Base-by-base conservation (phyloP, 2,113 vertebrate species). In the Desmodus rotundus region DNA sequence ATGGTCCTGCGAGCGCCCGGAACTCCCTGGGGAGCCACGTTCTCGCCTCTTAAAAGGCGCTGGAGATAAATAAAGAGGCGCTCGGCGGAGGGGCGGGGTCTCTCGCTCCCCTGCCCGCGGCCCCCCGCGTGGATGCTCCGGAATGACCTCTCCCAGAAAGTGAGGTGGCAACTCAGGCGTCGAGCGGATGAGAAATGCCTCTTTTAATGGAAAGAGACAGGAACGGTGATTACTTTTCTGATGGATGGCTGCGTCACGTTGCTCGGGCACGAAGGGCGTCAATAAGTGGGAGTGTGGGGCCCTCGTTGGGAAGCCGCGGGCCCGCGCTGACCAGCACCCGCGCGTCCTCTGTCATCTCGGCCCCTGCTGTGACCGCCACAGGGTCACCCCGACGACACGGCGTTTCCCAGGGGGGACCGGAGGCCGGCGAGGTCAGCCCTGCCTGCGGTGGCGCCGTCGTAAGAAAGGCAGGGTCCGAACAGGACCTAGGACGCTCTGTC, bases 161-260 rank as follows among this genome's bases (percentile, higher is more conserved):
- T 11, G 87, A 92, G 86, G 52, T 95, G 92, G 89, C 97, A 95
- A 95, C 22, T 97, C 97, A 91, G 4, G 61, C 97, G 91, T 95
- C 91, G 85, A 76, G 61, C 89, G 87, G 95, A 96, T 97, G 92
- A 98, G 94, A 98, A 97, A 97, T 87, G 65, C 91, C 54, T 43
- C 90, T 96, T 89, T 93, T 97, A 97, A 98, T 94, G 26, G 94
- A 93, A 98, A 98, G 96, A 96, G 96, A 84, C 91, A 94, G 90
- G 86, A 98, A 90, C 68, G 97, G 97, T 91, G 90, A 94, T 96
- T 96, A 78, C n/a, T 87, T 95, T 95, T 94, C 58, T 97, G 94
- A 97, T 83, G 47, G 97, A 98, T 96, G 95, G 94, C 82, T 97
- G 47, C 14, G 74, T 96, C 91, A 81, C 19, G 5, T 88, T 89